Evolutionary conservation across 2,888 invertebrate species (phyloP), one percentile per base, ranked within the genome.

Genomic region (Lasioglossum calceatum): DNA sequence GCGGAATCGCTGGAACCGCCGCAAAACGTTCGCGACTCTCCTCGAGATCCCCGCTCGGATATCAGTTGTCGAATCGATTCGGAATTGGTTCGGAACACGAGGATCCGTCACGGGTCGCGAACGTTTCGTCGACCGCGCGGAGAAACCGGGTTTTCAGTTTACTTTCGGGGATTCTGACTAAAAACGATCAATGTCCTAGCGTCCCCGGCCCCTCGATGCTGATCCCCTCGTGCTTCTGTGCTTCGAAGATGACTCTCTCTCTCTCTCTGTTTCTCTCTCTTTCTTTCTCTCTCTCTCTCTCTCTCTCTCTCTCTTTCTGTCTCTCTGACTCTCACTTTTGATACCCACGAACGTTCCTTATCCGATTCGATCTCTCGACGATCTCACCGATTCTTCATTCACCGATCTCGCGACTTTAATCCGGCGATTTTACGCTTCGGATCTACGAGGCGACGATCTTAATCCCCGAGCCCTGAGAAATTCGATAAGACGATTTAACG

Each of bases 161-260:
- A 87, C 78, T 50, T 74, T 67, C 81, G 72, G 76, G 70, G 77
- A 79, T 80, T 61, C 70, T 79, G 74, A 79, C 61, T 77, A n/a
- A 88, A 64, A 79, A 85, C 86, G 87, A 90, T 82, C 82, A 76
- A 86, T 83, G 77, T 84, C 81, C 83, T 54, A 72, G 88, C 86
- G 81, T 76, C 79, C 79, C 84, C 85, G 81, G 77, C 81, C 84
- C 83, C 61, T 64, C 79, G 83, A 73, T 72, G 88, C 89, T 87
- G 88, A 89, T 77, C 81, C 84, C 84, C 85, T 71, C 78, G 75
- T 84, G 90, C 91, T 90, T 90, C 85, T 87, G 82, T 83, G 91
- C 90, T 91, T 90, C 80, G 81, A 87, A 87, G 82, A 81, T 73
- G 88, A 78, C 77, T 81, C 71, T 81, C 75, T 72, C 44, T 72